Conservation (phyloP, 2,888 invertebrate genomes). For the Noctua pronuba region DNA sequence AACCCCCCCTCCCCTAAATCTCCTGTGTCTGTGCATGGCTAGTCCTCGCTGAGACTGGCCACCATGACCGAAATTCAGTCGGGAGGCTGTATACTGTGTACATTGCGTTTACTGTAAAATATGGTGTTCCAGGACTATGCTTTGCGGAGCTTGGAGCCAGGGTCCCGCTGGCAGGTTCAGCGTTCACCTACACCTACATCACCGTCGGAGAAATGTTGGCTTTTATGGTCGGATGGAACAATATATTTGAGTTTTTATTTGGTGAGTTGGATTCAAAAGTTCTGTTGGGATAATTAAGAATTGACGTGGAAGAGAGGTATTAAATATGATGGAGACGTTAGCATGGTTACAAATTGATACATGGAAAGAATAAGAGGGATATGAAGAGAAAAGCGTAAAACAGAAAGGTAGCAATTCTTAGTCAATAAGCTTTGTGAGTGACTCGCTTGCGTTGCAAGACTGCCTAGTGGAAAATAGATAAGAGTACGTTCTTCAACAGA, state of each 20-base stretch:
- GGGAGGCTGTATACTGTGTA: background rate
- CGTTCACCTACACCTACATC: conserved; percentile 97
- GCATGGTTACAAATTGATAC: background rate
- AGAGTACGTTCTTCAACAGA: background rate
- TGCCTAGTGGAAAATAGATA: no score
- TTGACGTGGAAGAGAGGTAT: background rate
- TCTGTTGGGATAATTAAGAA: background rate
- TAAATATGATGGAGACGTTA: background rate
- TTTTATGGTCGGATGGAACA: conserved; percentile 97
- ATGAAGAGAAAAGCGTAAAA: no score
- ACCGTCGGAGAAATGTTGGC: conserved; percentile 96
- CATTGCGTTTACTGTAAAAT: background rate
- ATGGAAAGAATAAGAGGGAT: background rate
- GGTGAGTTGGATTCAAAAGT: conserved; percentile 84
- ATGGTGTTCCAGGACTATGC: conserved; percentile 92
- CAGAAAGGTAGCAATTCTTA: no score
- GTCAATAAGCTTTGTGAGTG: background rate
- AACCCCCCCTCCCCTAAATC: no score
- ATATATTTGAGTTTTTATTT: conserved; percentile 95
- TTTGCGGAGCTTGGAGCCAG: conserved; percentile 97
- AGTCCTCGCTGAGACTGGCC: background rate
- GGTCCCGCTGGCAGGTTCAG: conserved; percentile 96
- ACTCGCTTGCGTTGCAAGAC: no score
- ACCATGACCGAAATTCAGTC: background rate
- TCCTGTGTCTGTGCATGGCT: background rate